Evolutionary conservation across 2,113 vertebrate genomes (phyloP).

Genomic region (Centropristis striata): DNA sequence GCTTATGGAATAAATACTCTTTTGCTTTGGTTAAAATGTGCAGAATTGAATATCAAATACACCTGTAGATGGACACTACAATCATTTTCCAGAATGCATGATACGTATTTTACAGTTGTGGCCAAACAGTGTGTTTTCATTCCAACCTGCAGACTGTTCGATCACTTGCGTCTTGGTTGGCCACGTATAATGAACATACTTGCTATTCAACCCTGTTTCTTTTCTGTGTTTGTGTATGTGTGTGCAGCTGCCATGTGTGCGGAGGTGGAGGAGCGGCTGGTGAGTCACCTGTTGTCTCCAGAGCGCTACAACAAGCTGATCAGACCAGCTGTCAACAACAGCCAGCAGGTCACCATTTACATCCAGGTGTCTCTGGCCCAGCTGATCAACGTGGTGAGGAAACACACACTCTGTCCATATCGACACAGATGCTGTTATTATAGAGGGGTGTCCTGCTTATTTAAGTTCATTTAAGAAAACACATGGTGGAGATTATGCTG

Average conservation of each 20-base stretch:
- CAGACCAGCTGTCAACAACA: slow-evolving; percentile 87
- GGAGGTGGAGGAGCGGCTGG: slow-evolving; percentile 85
- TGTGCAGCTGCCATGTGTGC: slow-evolving; percentile 76
- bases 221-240: slow-evolving; percentile 18
- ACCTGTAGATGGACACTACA: not conserved
- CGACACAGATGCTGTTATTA: not conserved
- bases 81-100: not conserved
- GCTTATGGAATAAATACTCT: not conserved
- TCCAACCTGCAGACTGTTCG: not conserved
- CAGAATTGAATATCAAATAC: not conserved
- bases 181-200: too few species aligned
- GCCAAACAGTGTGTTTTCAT: too few species aligned
- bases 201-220: not conserved
- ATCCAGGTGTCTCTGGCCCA: slow-evolving; percentile 87
- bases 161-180: not conserved
- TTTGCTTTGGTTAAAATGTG: not conserved
- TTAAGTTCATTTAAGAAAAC: not conserved
- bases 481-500: not conserved
- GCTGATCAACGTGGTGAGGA: slow-evolving; percentile 87
- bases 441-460: not conserved
- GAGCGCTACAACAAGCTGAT: slow-evolving; percentile 88
- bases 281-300: slow-evolving; percentile 83
- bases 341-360: slow-evolving; percentile 86
- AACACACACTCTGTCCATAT: slow-evolving; percentile 10
- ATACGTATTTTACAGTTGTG: too few species aligned